A percentile compares a stretch with the other conserved stretches of the same genome.
These are phyloP conservation scores for Brachymystax lenok DNA, from an alignment of 2,797 vertebrate species.

Conservation along the genomic window DNA sequence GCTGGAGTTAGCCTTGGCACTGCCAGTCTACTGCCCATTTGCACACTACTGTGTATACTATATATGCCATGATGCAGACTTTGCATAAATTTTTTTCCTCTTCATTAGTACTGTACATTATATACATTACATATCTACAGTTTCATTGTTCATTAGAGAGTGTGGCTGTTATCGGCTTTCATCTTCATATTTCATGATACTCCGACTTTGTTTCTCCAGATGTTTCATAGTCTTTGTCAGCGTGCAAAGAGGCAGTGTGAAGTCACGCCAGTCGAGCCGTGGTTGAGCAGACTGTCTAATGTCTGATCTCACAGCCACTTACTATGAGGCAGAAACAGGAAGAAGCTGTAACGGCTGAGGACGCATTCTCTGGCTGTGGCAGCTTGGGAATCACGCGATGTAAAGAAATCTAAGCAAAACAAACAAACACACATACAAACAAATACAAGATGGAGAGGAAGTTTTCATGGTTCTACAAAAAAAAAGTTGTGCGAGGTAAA, in stretches of 20 bases:
- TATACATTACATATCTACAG: neutral
- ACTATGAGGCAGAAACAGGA: slow-evolving; percentile 69
- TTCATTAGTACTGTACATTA: neutral
- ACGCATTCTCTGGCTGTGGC: slow-evolving; percentile 63
- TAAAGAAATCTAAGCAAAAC: slow-evolving; percentile 69
- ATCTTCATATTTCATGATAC: neutral
- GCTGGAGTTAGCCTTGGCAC: neutral
- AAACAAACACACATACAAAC: slow-evolving; percentile 54
- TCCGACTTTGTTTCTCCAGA: neutral
- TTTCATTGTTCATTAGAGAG: neutral
- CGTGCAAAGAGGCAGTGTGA: slow-evolving; percentile 25
- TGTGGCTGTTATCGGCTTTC: neutral
- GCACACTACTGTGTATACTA: neutral
- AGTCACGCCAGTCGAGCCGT: slow-evolving; percentile 31
- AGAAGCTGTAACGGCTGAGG: slow-evolving; percentile 45
- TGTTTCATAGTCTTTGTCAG: slow-evolving; percentile 9
- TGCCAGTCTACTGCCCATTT: neutral
- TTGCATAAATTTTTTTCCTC: neutral
- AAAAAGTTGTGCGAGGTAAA: neutral
- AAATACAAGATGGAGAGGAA: slow-evolving; percentile 51
- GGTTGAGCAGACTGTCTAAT: slow-evolving; percentile 47
- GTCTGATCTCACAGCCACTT: slow-evolving; percentile 54
- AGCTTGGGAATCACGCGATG: slow-evolving; percentile 63
- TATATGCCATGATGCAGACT: neutral
- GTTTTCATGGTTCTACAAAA: slow-evolving; percentile 42